A percentile compares a stretch with the other conserved stretches of the same genome.
Conservation (phyloP, 2,113 vertebrate genomes). For the Strix aluco region DNA sequence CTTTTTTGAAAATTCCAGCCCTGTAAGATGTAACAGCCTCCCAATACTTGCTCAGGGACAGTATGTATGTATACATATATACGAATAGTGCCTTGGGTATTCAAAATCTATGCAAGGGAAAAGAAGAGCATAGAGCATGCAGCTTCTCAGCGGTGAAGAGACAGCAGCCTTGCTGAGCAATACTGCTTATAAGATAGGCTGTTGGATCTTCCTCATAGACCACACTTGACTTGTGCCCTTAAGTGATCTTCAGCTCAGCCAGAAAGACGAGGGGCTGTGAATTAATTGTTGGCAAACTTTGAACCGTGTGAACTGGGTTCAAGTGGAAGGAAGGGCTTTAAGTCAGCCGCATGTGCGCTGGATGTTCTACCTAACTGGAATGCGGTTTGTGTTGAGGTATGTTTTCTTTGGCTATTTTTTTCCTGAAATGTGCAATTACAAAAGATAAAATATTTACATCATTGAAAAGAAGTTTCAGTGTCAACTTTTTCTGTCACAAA, state of each 20-base stretch:
- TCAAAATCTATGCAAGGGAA: background rate
- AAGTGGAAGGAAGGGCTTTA: background rate
- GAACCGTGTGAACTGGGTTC: background rate
- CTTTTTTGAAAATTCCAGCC: background rate
- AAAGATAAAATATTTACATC: slow-evolving; percentile 81
- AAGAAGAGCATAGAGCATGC: background rate
- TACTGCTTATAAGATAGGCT: background rate
- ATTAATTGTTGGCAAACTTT: background rate
- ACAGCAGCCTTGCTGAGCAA: background rate
- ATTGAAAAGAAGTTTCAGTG: slow-evolving; percentile 70
- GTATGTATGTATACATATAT: background rate
- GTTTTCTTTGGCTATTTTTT: slow-evolving; percentile 76
- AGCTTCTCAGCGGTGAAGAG: background rate
- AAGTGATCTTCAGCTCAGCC: background rate
- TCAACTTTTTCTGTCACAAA: slow-evolving; percentile 57
- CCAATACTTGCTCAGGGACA: background rate
- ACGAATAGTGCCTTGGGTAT: background rate
- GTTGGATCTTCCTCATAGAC: background rate
- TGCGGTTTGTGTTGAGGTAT: slow-evolving; percentile 72
- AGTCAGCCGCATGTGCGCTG: background rate
- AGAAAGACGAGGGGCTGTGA: background rate
- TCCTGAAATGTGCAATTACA: slow-evolving; percentile 60
- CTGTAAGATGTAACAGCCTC: background rate
- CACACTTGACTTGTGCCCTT: background rate
- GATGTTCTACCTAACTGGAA: background rate